Percentiles rank a stretch among this genome's conserved stretches.
Conservation (phyloP, 2,797 vertebrate species). For the Spondyliosoma cantharus region DNA sequence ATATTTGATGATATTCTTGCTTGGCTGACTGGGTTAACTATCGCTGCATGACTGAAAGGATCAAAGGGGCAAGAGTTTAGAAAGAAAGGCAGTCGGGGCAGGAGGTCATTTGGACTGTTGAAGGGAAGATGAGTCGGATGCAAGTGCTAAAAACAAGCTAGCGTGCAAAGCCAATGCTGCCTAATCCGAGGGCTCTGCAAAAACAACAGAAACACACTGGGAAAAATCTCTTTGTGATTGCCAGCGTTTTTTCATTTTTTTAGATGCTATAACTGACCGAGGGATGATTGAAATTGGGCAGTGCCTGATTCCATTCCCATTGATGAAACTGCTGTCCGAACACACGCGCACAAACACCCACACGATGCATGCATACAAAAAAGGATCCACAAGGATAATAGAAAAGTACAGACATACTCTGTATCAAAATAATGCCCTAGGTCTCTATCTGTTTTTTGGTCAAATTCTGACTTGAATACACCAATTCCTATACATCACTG, state of each 20-base stretch:
- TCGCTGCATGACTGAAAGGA: constrained; percentile 38
- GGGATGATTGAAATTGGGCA: constrained; percentile 72
- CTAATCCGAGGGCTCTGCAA: constrained; percentile 62
- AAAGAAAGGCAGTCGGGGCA: constrained; percentile 33
- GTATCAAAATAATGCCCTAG: constrained; percentile 60
- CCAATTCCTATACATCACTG: constrained; percentile 60
- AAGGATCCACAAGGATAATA: constrained; percentile 63
- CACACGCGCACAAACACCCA: constrained; percentile 48
- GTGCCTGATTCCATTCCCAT: constrained; percentile 60
- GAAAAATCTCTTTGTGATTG: constrained; percentile 51
- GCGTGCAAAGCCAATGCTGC: constrained; percentile 22
- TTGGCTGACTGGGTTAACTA: constrained; percentile 60
- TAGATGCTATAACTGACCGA: constrained; percentile 65
- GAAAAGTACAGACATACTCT: constrained; percentile 51
- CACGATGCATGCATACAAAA: constrained; percentile 57
- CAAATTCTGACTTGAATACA: constrained; percentile 46
- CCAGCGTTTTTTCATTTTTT: constrained; percentile 56
- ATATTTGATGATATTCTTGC: constrained; percentile 57
- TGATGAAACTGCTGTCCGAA: constrained; percentile 59
- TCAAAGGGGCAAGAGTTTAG: constrained; percentile 48
- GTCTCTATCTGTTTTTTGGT: constrained; percentile 48
- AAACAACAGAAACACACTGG: constrained; percentile 50
- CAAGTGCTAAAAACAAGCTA: constrained; percentile 44
- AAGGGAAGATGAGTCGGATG: constrained; percentile 58
- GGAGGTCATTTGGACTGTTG: constrained; percentile 46